These are phyloP conservation scores for Eristalis tenax DNA, from an alignment of 2,888 invertebrate genomes.

Conservation along the genomic window DNA sequence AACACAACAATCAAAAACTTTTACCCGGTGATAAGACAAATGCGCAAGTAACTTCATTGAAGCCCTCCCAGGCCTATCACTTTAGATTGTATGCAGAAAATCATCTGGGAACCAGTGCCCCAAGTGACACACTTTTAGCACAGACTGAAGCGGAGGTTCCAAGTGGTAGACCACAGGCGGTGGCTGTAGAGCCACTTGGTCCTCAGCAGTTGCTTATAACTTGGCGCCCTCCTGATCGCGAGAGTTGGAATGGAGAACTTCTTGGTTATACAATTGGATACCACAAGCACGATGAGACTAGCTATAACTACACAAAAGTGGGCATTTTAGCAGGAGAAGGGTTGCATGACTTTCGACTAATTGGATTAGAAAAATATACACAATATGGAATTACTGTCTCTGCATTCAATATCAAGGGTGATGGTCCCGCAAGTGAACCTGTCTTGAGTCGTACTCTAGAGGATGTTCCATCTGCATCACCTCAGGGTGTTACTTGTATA, in stretches of 20 bases:
- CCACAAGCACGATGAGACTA: constrained; percentile 81
- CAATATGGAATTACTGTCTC: constrained; percentile 90
- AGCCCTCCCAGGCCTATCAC: constrained; percentile 84
- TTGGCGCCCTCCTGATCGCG: constrained; percentile 89
- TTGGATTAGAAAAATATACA: constrained; percentile 88
- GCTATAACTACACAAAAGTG: constrained; percentile 79
- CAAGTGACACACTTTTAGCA: constrained; percentile 83
- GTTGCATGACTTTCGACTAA: constrained; percentile 84
- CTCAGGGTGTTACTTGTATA: constrained; percentile 85
- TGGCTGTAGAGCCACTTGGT: constrained; percentile 86
- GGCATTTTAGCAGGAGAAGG: constrained; percentile 82
- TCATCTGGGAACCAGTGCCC: constrained; percentile 84
- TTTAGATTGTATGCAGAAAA: constrained; percentile 85
- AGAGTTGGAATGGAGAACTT: constrained; percentile 88
- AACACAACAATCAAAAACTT: constrained; percentile 83
- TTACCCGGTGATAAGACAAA: constrained; percentile 83
- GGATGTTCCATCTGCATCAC: constrained; percentile 86
- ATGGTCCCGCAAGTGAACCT: constrained; percentile 88
- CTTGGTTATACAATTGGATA: constrained; percentile 87
- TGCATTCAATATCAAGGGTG: constrained; percentile 90
- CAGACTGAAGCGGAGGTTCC: constrained; percentile 85
- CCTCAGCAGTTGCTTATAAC: constrained; percentile 87
- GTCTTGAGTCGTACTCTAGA: constrained; percentile 81
- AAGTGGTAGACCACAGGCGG: constrained; percentile 86
- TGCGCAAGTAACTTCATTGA: constrained; percentile 82